phyloP scores from a whole-genome alignment of 2,113 vertebrate genomes.

The Donacobius atricapilla region DNA sequence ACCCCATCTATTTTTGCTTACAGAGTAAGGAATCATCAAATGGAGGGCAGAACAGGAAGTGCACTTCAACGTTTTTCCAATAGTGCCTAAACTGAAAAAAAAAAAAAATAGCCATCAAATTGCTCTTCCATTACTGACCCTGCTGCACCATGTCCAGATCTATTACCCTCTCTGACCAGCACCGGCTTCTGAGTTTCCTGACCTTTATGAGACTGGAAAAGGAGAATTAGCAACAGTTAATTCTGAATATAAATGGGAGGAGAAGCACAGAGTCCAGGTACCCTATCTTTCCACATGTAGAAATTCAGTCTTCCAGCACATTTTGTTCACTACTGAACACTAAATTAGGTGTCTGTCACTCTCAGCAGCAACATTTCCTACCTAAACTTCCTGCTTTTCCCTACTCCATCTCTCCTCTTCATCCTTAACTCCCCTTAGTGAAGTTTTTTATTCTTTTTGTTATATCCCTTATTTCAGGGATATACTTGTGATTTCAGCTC shows the following conservation, averaged over 20 bases:
- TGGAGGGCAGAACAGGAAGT: rapidly evolving
- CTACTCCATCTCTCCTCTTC: neutral
- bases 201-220: neutral
- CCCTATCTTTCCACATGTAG: neutral
- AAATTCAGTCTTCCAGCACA: neutral
- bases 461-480: neutral
- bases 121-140: neutral
- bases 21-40: neutral
- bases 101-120: neutral
- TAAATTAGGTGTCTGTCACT: neutral
- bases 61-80: neutral
- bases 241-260: neutral
- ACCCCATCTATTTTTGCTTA: neutral
- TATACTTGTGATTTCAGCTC: neutral
- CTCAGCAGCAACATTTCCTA: neutral
- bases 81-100: neutral
- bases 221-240: neutral
- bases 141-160: neutral
- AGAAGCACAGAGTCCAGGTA: neutral
- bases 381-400: neutral
- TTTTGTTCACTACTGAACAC: neutral
- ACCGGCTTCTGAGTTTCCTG: neutral
- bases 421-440: neutral
- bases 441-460: neutral
- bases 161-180: neutral